A percentile compares a stretch with the other conserved stretches of the same genome.
Evolutionary conservation across 1,140 invertebrate species (phyloP).

Genomic region (Scaptomyza graminum): DNA sequence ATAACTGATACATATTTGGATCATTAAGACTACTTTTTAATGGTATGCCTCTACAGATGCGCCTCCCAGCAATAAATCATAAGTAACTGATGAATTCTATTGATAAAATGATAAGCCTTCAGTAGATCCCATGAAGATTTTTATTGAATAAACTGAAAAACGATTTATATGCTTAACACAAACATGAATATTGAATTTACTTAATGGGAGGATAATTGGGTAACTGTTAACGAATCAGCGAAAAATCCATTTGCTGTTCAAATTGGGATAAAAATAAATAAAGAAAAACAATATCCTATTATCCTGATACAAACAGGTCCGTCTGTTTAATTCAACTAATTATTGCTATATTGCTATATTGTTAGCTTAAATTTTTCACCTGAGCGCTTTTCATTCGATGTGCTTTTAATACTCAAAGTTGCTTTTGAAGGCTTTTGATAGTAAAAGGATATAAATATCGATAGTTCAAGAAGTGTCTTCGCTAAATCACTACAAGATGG

Average conservation of each 20-base stretch:
- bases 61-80: conserved; percentile 3
- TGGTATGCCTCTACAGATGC: conserved; percentile 1
- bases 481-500: not conserved
- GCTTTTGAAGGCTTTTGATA: not conserved
- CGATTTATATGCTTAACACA: conserved; percentile 33
- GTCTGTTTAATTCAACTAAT: too few relatives aligned
- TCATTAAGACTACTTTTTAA: conserved; percentile 6
- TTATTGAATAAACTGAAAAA: conserved; percentile 44
- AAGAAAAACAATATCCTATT: too few relatives aligned
- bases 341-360: too few relatives aligned
- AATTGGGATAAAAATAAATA: too few relatives aligned
- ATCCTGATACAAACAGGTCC: too few relatives aligned
- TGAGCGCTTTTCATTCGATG: too few relatives aligned
- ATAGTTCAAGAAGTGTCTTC: not conserved
- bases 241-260: too few relatives aligned
- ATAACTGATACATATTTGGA: conserved; percentile 6
- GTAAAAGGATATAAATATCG: not conserved
- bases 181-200: not conserved
- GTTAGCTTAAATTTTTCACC: too few relatives aligned
- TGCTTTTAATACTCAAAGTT: not conserved
- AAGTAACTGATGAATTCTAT: conserved; percentile 4
- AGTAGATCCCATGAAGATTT: conserved; percentile 25
- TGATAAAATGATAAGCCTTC: conserved; percentile 14
- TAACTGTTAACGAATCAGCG: not conserved
- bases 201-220: not conserved